phyloP scores from a whole-genome alignment of 1,140 invertebrate genomes.

The Chionoecetes opilio region DNA sequence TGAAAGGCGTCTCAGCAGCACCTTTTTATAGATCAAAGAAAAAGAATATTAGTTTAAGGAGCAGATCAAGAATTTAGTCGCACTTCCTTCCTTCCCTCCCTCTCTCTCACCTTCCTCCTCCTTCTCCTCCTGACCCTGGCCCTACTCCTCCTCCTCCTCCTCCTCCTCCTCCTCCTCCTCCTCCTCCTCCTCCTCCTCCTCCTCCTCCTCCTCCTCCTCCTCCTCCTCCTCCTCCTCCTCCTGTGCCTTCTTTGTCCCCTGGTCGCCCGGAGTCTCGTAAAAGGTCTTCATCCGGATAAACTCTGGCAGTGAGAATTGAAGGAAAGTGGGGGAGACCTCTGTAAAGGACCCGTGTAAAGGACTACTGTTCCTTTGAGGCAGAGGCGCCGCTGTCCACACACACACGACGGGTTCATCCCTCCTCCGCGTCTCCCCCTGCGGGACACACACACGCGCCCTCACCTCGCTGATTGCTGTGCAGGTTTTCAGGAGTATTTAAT shows the following conservation, averaged over 20 bases:
- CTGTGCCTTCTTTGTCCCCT: neutral
- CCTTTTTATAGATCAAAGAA: neutral
- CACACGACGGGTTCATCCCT: too few relatives aligned
- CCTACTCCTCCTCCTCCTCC: neutral
- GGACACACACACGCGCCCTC: too few relatives aligned
- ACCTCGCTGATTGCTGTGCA: neutral
- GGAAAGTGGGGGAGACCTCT: constrained; percentile 24
- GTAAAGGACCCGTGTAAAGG: constrained; percentile 1
- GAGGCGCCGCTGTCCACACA: neutral
- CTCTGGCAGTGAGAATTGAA: constrained; percentile 59
- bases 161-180: neutral
- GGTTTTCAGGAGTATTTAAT: constrained; percentile 8
- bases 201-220: neutral
- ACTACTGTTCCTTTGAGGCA: constrained; percentile 43
- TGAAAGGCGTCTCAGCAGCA: neutral
- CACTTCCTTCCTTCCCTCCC: neutral
- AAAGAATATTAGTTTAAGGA: neutral
- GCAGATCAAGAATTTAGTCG: neutral
- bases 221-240: constrained; percentile 8
- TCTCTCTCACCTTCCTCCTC: neutral
- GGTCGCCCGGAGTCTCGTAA: neutral
- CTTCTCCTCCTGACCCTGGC: neutral
- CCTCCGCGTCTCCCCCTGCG: neutral
- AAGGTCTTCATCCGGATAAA: constrained; percentile 59
- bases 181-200: neutral